Conservation (phyloP, 1,140 invertebrate species). For the Hetaerina americana region DNA sequence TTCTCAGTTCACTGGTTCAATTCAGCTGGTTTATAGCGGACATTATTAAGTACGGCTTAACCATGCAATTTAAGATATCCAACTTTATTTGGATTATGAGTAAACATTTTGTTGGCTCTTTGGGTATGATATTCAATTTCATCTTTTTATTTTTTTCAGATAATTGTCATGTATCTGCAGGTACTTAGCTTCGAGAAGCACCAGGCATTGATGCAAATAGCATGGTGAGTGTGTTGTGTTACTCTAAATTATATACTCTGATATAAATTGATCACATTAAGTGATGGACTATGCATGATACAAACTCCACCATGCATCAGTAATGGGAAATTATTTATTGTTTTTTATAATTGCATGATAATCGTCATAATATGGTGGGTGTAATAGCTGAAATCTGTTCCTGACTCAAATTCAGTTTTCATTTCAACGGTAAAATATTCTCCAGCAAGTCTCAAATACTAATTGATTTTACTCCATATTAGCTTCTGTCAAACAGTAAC, state of each 20-base stretch:
- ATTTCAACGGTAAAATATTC: neutral
- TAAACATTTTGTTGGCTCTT: no score
- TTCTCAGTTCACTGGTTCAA: no score
- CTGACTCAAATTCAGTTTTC: neutral
- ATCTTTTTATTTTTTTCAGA: conserved; percentile 34
- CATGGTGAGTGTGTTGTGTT: conserved; percentile 52
- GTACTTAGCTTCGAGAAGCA: conserved; percentile 78
- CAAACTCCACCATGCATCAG: no score
- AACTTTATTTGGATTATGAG: no score
- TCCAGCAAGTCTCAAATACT: neutral
- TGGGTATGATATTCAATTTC: conserved; percentile 1
- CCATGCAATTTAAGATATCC: no score
- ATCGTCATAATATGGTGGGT: neutral
- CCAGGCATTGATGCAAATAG: conserved; percentile 72
- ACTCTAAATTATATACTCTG: no score
- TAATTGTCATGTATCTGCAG: conserved; percentile 90
- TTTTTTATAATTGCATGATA: neutral
- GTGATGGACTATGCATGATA: no score
- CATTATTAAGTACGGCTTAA: no score
- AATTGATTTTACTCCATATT: no score
- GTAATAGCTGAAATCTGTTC: neutral
- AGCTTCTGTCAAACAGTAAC: neutral
- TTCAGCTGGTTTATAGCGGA: no score
- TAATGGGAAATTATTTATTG: no score
- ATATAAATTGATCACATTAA: no score